Evolutionary conservation across 92 coral and sea anemone genomes (phyloP).

Genomic region (Parazoanthus darwini): DNA sequence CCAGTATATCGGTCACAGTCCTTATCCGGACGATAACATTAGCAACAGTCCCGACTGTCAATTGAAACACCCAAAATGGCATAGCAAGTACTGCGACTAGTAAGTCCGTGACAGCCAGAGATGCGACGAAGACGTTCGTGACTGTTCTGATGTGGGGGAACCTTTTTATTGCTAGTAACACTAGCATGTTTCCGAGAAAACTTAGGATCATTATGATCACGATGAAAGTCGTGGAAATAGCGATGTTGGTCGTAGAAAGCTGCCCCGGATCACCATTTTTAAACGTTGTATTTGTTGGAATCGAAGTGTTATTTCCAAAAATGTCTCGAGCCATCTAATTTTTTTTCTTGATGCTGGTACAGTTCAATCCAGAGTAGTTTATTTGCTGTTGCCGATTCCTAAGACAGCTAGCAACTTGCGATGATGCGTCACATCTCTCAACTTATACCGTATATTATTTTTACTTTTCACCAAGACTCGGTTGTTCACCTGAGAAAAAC

Average conservation of each 20-base stretch:
- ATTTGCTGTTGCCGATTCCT: no score
- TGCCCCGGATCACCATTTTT: not conserved
- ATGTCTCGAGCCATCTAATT: not conserved
- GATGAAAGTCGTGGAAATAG: conserved; percentile 61
- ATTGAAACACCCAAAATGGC: conserved; percentile 81
- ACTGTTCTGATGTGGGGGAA: conserved; percentile 81
- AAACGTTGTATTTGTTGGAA: not conserved
- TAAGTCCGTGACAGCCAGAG: conserved; percentile 81
- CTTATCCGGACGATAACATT: conserved; percentile 60
- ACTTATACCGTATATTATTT: no score
- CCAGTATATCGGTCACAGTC: conserved; percentile 82
- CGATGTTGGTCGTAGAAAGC: conserved; percentile 47
- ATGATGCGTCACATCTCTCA: no score
- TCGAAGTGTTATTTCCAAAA: not conserved
- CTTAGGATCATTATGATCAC: conserved; percentile 68
- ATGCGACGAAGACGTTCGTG: conserved; percentile 78
- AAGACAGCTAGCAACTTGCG: no score
- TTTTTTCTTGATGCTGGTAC: not conserved
- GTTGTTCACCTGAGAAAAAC: no score
- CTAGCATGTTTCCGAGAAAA: conserved; percentile 71
- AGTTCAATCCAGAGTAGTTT: not conserved
- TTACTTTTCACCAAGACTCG: no score
- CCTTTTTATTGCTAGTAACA: conserved; percentile 69
- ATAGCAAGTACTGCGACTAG: conserved; percentile 77
- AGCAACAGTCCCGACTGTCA: conserved; percentile 65